phyloP scores from a whole-genome alignment of 2,797 vertebrate species.

The Pipistrellus nathusii region DNA sequence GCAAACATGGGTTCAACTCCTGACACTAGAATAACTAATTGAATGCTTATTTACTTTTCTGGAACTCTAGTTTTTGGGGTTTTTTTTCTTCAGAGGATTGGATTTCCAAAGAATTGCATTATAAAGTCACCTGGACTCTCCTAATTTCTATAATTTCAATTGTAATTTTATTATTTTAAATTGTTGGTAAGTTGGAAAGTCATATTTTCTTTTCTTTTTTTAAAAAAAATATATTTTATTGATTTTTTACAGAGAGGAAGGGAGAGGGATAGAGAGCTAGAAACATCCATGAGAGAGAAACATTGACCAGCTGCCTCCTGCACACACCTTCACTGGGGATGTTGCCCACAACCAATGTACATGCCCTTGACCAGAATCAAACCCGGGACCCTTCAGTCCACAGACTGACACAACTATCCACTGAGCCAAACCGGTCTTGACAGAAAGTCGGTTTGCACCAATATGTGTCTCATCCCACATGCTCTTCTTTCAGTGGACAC shows the following conservation, averaged over 20 bases:
- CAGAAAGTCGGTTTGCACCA: neutral
- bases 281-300: too few relatives aligned
- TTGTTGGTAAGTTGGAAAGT: neutral
- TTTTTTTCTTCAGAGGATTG: conserved; percentile 11
- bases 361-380: too few relatives aligned
- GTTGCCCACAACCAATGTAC: too few relatives aligned
- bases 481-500: neutral
- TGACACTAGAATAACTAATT: neutral
- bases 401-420: too few relatives aligned
- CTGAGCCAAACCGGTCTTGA: too few relatives aligned
- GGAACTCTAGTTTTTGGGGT: neutral
- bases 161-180: conserved; percentile 29
- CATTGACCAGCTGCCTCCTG: too few relatives aligned
- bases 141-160: neutral
- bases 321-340: too few relatives aligned
- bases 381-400: too few relatives aligned
- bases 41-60: neutral
- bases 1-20: neutral
- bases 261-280: too few relatives aligned
- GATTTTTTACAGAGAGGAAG: too few relatives aligned
- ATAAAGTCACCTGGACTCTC: neutral
- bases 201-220: neutral
- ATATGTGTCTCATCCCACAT: neutral
- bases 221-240: too few relatives aligned
- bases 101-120: conserved; percentile 21